Base-by-base conservation (phyloP, 2,113 vertebrate species). In the Empidonax traillii region DNA sequence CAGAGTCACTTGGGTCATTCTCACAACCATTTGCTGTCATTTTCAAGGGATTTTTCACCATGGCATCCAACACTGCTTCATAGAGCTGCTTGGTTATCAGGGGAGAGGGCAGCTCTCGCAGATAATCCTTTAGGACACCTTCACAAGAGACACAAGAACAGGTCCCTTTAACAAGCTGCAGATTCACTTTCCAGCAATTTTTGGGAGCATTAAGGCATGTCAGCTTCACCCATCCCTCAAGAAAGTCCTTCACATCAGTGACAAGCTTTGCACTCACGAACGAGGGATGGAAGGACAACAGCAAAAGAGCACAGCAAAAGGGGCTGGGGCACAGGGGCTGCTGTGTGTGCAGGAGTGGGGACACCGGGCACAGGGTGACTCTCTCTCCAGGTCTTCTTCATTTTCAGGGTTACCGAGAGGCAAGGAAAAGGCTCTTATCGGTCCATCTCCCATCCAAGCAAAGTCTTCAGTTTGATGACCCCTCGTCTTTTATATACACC, bases 51-150 rank as follows among this genome's bases (percentile, higher is more conserved):
- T 98, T 98, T 94, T 97, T 98, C 63, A 97, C 95, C 99, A 99
- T 99, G 85, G 98, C 97, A 59, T 98, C 98, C 97, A 99, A 85
- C 43, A 99, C 99, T 2, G 98, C 98, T 83, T 99, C 99, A 1
- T 99, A 99, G 85, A 99, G 98, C 77, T 98, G 98, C 96, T 99
- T 99, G 58, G 98, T 99, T 98, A 99, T 99, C 75, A 99, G 98
- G 31, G 99, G 99, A 95, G 98, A 99, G 56, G 99, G 99, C 28
- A 99, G 98, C 96, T 99, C 99, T 86, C 99, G 98, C 65, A 99
- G 98, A 89, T 99, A 99, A 97, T 99, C 99, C 97, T 99, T 99
- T 75, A 99, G 97, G 63, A 99, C 99, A 21, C 99, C 99, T 99
- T 95, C 41, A 88, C 19, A 96, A 79, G 87, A 89, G 51, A 96